Evolutionary conservation across 2,797 vertebrate genomes (phyloP), one percentile per base, ranked within the genome.

Genomic region (Anguilla megastoma): DNA sequence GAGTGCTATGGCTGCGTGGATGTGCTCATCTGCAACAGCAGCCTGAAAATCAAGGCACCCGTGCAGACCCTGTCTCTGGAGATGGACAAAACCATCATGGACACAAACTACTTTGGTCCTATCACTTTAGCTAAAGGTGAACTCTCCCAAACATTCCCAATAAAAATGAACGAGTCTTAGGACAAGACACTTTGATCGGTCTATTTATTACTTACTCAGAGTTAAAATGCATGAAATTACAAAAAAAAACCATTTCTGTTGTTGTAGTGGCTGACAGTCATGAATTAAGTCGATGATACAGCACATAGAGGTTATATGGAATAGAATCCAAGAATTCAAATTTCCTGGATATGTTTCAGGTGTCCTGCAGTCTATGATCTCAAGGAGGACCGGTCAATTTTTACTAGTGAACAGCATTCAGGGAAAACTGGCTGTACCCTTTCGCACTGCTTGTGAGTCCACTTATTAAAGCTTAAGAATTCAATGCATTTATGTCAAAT

Each of bases 91-190:
- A 98, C 97, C 91, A 96, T 99, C 90, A 99, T 99, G 98, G 97
- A 99, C 60, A 95, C 96, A 87, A 99, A 99, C 91, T 99, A 99
- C 93, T 99, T 99, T 63, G 98, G 98, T 14, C 98, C 98, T 86
- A 95, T 97, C 93, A 96, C 97, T 14, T 92, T 99, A 92, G 97
- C 96, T 63, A 99, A 99, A 98, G 98, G 98, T 99, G 94, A 86
- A 60, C n/a, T 4, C 24, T 41, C 41, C 21, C 2, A 50, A 24
- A 50, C 24, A 36, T 41, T 41, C 2, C 6, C 33, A 41, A 6
- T 45, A 79, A 79, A 79, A 18, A 79, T 10, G 33, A 18, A 7
- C 8, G 45, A 45, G 5, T 45, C 33, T 18, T 1, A 79, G 74
- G 36, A 85, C 54, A 33, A 7, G 18, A 41, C 36, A 6, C 63